Percentiles rank a stretch among this genome's conserved stretches.
phyloP scores from a whole-genome alignment of 1,140 invertebrate species.

The Aleiodes sp. region DNA sequence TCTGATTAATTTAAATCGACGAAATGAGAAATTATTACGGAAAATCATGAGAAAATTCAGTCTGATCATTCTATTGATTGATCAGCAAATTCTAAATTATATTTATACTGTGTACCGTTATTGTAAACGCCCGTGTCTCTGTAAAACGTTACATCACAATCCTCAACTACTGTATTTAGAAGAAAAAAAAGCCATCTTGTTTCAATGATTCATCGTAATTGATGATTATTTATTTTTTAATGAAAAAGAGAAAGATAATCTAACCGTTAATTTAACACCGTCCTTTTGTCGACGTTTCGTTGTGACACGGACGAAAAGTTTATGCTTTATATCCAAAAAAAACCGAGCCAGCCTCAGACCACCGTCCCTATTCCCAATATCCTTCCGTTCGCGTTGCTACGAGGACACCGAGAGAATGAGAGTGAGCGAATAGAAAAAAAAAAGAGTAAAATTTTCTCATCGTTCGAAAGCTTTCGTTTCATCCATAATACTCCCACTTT shows the following conservation, averaged over 20 bases:
- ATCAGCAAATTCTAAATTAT: constrained; percentile 43
- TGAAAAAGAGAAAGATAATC: too few relatives aligned
- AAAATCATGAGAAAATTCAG: constrained; percentile 15
- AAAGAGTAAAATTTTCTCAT: too few relatives aligned
- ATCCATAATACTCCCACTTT: neutral
- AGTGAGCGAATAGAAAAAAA: neutral
- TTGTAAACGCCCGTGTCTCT: constrained; percentile 46
- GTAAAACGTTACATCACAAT: constrained; percentile 11
- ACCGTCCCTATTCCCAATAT: constrained; percentile 55
- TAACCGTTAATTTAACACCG: neutral
- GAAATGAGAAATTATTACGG: neutral
- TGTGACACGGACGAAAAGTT: constrained; percentile 6
- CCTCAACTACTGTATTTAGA: neutral
- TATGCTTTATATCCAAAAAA: constrained; percentile 52
- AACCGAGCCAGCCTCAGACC: constrained; percentile 60
- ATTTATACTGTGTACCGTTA: constrained; percentile 47
- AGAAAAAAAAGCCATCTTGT: too few relatives aligned
- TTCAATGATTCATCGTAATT: neutral
- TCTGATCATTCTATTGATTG: constrained; percentile 38
- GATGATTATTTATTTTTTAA: neutral
- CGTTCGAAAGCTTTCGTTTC: too few relatives aligned
- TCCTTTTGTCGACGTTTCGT: neutral
- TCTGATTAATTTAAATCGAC: neutral
- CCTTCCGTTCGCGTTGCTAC: constrained; percentile 41
- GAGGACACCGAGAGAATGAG: neutral